Conservation (phyloP, 2,888 invertebrate genomes). For the Physocephala rufipes region DNA sequence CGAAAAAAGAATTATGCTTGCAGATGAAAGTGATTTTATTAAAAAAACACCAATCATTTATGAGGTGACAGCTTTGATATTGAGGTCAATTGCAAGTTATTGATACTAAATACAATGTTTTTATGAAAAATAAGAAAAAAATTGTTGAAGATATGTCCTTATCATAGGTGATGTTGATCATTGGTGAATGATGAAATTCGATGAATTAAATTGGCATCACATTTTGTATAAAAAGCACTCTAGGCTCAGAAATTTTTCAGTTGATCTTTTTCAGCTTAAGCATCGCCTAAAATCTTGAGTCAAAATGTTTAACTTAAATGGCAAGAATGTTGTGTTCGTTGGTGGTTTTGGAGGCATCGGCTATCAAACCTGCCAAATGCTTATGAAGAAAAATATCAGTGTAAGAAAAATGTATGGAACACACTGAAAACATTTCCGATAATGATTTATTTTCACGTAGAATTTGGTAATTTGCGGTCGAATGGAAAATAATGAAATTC, state of each 20-base stretch:
- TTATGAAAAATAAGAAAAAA: background rate
- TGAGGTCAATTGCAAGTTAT: background rate
- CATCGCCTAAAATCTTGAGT: background rate
- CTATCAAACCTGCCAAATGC: constrained; percentile 55
- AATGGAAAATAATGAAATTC: constrained; percentile 59
- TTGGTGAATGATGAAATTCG: background rate
- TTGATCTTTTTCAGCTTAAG: constrained; percentile 31
- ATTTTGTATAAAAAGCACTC: constrained; percentile 33
- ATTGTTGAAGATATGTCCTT: constrained; percentile 11
- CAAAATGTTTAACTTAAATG: constrained; percentile 57
- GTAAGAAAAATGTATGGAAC: constrained; percentile 39
- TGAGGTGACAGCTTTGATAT: no score
- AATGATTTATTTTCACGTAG: constrained; percentile 37
- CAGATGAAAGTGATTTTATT: no score
- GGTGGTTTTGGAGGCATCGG: constrained; percentile 59
- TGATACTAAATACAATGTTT: background rate
- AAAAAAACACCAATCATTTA: no score
- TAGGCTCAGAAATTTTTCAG: constrained; percentile 24
- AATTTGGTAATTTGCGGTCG: constrained; percentile 56
- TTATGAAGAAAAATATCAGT: constrained; percentile 57
- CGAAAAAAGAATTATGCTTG: no score
- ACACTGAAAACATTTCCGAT: background rate
- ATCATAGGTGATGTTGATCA: constrained; percentile 22
- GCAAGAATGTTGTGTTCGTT: constrained; percentile 59
- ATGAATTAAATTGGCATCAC: no score